Evolutionary conservation across 2,888 invertebrate genomes (phyloP), one percentile per base, ranked within the genome.

Genomic region (Vesta saturnalis): DNA sequence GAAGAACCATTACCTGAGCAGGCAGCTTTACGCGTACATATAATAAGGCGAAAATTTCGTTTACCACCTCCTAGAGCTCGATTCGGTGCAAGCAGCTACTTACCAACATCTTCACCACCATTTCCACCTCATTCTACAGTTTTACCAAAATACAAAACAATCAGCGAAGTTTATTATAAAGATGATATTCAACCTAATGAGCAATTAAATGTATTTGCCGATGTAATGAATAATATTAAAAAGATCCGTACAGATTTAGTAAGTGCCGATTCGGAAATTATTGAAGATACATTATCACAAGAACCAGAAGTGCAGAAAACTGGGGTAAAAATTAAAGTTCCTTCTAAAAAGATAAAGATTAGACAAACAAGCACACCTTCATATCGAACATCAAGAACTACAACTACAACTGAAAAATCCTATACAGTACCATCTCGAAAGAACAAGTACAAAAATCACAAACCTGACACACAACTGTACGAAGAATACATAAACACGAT

Each of bases 201-300:
- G 64, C 85, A 87, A 71, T 77, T 83, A 21, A 82, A 81, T 71
- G 82, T 87, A 0, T 86, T 87, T 65, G 79, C 81, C n/a, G 87
- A 88, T 75, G 79, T 87, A 46, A 79, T 87, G 59, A 81, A 85
- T 60, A 87, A 86, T 72, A 86, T 87, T 30, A 83, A 80, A 68
- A 82, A 81, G 72, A 74, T 78, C 1, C 52, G 19, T 12, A 19
- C 19, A 1, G 30, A 56, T 56, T 23, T 16, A 30, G 30, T 8
- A 4, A 23, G 67, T 47, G 15, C 70, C 16, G n/a, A 49, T 35
- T 35, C 56, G 1, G 56, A 23, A 30, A 21, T 14, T 21, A 14
- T 58, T 16, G 55, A 56, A 63, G 23, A 46, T 30, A 54, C 69
- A 66, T 14, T 10, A 1, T 1, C 66, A 74, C 15, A 56, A 61